Conservation (phyloP, 1,140 invertebrate species). For the Pogonomyrmex californicus region DNA sequence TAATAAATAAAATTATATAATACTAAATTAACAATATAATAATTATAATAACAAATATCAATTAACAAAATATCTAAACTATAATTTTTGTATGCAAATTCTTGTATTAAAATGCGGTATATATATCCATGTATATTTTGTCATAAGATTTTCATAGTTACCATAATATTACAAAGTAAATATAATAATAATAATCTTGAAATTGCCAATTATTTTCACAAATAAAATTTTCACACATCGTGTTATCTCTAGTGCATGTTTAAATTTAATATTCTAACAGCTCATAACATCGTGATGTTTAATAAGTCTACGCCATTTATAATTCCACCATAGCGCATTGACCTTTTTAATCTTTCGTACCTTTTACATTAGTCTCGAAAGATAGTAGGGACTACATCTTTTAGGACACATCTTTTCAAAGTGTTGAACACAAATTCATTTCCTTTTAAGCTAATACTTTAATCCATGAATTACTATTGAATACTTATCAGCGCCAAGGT, state of each 20-base stretch:
- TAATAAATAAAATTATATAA: background rate
- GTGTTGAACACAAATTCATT: slow-evolving; percentile 1
- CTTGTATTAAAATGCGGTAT: background rate
- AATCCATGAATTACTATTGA: background rate
- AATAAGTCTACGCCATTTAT: slow-evolving; percentile 33
- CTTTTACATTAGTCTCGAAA: slow-evolving; percentile 5
- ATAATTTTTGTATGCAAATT: background rate
- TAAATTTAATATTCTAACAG: slow-evolving; percentile 47
- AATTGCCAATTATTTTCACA: background rate
- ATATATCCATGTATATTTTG: background rate
- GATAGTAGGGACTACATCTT: background rate
- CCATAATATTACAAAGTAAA: no score
- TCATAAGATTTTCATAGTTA: background rate
- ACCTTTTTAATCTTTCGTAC: slow-evolving; percentile 23
- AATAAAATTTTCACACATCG: slow-evolving; percentile 18
- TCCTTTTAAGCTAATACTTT: background rate
- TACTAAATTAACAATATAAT: background rate
- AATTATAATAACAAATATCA: slow-evolving; percentile 7
- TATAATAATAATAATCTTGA: background rate
- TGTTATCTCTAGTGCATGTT: background rate
- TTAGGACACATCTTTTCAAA: slow-evolving; percentile 33
- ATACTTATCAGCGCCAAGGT: background rate
- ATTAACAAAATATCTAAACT: slow-evolving; percentile 4
- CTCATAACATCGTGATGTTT: slow-evolving; percentile 28
- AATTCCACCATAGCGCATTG: slow-evolving; percentile 17